A percentile compares a stretch with the other conserved stretches of the same genome.
These are phyloP conservation scores for Chlorospingus flavigularis DNA, from an alignment of 2,797 vertebrate genomes.

Conservation along the genomic window DNA sequence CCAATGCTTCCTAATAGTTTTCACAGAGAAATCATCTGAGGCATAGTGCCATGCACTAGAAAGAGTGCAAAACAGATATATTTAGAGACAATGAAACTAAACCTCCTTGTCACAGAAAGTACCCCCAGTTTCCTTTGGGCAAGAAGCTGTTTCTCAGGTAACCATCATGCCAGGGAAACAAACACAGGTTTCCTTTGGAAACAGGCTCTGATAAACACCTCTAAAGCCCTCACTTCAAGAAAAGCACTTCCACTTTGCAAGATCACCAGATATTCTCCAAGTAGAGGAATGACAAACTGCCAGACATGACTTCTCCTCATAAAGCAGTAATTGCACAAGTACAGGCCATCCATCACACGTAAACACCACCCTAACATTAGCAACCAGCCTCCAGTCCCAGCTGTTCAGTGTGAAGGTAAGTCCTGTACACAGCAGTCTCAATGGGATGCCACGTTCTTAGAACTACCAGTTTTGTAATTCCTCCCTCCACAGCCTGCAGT, in stretches of 20 bases:
- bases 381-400: neutral
- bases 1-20: neutral
- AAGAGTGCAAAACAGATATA: neutral
- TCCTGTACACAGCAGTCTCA: neutral
- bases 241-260: neutral
- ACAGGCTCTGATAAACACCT: neutral
- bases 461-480: neutral
- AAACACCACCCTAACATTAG: neutral
- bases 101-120: neutral
- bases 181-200: neutral
- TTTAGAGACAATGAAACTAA: neutral
- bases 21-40: neutral
- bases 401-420: neutral
- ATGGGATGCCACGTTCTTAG: neutral
- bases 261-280: neutral
- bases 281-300: neutral
- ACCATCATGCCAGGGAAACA: neutral
- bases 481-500: neutral
- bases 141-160: neutral
- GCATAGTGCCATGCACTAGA: neutral
- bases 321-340: neutral
- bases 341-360: rapidly evolving
- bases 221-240: neutral
- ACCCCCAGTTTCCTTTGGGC: neutral
- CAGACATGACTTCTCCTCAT: neutral